Evolutionary conservation across 2,113 vertebrate species (phyloP).

Genomic region (Meleagris gallopavo): DNA sequence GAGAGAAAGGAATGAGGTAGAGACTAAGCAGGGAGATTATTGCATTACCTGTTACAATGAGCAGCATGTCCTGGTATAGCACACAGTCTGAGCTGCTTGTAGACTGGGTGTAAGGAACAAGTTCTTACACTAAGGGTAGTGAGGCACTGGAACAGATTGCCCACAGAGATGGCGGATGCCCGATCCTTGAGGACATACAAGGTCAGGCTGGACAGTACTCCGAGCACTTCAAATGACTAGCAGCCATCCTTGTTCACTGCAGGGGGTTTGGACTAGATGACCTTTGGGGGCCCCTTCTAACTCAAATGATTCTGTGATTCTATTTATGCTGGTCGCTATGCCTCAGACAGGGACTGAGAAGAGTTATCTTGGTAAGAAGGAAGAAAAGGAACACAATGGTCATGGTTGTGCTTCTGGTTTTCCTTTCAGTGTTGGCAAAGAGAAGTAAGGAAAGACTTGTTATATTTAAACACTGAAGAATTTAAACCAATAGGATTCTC

Average conservation of each 20-base stretch:
- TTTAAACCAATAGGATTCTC: background rate
- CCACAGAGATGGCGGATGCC: too few relatives aligned
- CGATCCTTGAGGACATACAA: too few relatives aligned
- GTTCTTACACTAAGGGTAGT: too few relatives aligned
- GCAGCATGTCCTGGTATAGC: fast-evolving
- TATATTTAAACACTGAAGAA: background rate
- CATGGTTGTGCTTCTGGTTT: background rate
- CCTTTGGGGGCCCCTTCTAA: too few relatives aligned
- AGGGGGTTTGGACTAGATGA: too few relatives aligned
- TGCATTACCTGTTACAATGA: background rate
- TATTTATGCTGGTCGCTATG: background rate
- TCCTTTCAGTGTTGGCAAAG: background rate
- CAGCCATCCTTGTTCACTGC: too few relatives aligned
- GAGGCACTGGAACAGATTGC: too few relatives aligned
- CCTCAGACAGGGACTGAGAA: background rate
- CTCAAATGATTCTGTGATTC: too few relatives aligned
- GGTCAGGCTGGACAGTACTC: too few relatives aligned
- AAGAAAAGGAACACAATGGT: background rate
- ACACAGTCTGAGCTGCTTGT: background rate
- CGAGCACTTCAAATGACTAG: too few relatives aligned
- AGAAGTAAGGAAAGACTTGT: background rate
- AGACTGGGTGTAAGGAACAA: too few relatives aligned
- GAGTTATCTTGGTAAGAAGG: background rate
- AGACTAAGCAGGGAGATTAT: background rate
- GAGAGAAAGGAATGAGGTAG: background rate